These are phyloP conservation scores for Bovichtus variegatus DNA, from an alignment of 2,797 vertebrate species.

Conservation along the genomic window DNA sequence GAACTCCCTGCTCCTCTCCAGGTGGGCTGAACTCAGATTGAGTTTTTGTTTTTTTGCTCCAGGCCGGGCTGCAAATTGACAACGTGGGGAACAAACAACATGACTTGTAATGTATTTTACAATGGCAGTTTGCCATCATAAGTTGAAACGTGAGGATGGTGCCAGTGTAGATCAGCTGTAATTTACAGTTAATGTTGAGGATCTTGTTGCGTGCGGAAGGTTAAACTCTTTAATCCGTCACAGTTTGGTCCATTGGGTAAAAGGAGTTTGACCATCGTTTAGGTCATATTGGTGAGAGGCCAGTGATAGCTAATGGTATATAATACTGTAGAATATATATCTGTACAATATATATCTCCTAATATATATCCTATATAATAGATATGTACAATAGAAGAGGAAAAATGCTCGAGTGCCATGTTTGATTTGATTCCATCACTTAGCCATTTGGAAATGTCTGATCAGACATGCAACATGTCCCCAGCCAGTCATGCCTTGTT, in stretches of 20 bases:
- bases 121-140: not conserved
- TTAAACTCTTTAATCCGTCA: not conserved
- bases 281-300: not conserved
- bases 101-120: not conserved
- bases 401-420: not conserved
- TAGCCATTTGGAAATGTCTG: not conserved
- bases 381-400: not conserved
- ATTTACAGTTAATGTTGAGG: not conserved
- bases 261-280: not conserved
- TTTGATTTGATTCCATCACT: not conserved
- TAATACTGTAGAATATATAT: too few relatives aligned
- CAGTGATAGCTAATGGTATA: not conserved
- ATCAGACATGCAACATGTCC: rapidly evolving
- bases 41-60: not conserved
- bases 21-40: constrained; percentile 26
- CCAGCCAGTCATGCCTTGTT: rapidly evolving
- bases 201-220: not conserved
- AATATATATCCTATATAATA: too few relatives aligned
- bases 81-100: not conserved
- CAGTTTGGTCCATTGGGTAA: not conserved
- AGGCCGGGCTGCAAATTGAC: not conserved
- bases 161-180: not conserved
- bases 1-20: constrained; percentile 28
- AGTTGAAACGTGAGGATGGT: not conserved
- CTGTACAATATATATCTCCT: too few relatives aligned